A percentile compares a stretch with the other conserved stretches of the same genome.
These are phyloP conservation scores for Bujurquina vittata DNA, from an alignment of 2,113 vertebrate species.

Conservation along the genomic window DNA sequence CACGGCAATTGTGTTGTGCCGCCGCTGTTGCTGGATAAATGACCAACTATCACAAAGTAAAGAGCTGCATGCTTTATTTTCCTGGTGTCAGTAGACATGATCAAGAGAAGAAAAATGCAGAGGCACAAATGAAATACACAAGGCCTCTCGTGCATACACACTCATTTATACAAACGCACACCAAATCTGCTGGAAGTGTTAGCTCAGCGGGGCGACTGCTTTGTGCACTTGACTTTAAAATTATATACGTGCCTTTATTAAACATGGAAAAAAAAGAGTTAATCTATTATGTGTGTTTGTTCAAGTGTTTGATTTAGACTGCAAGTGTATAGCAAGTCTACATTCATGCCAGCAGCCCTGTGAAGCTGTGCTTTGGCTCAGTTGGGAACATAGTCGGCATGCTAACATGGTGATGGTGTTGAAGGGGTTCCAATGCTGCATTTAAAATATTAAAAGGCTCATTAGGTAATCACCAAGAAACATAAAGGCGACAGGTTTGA, in stretches of 20 bases:
- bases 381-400: background rate
- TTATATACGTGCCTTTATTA: background rate
- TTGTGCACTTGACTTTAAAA: constrained; percentile 22
- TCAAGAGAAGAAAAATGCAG: constrained; percentile 14
- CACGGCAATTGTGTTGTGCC: background rate
- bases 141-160: background rate
- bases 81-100: constrained; percentile 20
- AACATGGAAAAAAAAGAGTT: background rate
- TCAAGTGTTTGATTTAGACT: background rate
- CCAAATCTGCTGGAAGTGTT: background rate
- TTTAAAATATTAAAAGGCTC: background rate
- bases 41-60: constrained; percentile 23
- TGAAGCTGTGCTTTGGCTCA: background rate
- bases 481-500: background rate
- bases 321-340: background rate
- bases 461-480: background rate
- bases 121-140: constrained; percentile 11
- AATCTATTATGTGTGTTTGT: background rate
- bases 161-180: background rate
- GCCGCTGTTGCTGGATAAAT: constrained; percentile 31
- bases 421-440: background rate
- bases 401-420: background rate
- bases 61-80: constrained; percentile 31
- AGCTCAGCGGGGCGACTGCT: background rate
- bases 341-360: background rate